Evolutionary conservation across 2,888 invertebrate genomes (phyloP).

Genomic region (Lycia hirtaria): DNA sequence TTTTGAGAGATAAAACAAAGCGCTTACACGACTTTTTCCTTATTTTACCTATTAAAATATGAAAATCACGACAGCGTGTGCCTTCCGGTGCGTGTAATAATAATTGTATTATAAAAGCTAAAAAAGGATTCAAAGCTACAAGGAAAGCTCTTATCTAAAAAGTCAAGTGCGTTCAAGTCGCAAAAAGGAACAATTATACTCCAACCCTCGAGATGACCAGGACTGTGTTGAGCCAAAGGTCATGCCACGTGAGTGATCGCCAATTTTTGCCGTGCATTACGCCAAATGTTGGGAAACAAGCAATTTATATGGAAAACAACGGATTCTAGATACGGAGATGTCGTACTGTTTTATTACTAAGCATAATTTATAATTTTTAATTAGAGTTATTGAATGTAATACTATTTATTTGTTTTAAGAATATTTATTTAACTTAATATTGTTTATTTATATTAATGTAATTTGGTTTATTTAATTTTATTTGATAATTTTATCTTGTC

Average conservation of each 20-base stretch:
- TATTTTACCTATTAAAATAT: too few relatives aligned
- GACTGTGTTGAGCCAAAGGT: conserved; percentile 12
- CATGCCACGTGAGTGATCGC: conserved; percentile 30
- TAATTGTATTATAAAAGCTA: too few relatives aligned
- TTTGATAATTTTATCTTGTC: too few relatives aligned
- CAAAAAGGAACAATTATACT: conserved; percentile 24
- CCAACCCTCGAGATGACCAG: conserved; percentile 18
- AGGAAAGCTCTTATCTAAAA: not conserved
- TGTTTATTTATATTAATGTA: too few relatives aligned
- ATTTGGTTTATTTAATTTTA: too few relatives aligned
- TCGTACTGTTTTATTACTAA: not conserved
- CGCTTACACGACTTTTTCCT: too few relatives aligned
- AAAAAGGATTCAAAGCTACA: not conserved
- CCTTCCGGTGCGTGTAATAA: too few relatives aligned
- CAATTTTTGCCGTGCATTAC: conserved; percentile 31
- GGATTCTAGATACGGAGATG: conserved; percentile 1
- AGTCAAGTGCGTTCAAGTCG: conserved; percentile 8
- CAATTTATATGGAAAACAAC: conserved; percentile 63
- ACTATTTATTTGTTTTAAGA: too few relatives aligned
- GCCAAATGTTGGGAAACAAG: conserved; percentile 45
- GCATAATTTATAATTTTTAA: not conserved
- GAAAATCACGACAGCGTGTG: too few relatives aligned
- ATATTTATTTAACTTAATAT: too few relatives aligned
- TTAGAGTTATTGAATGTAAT: too few relatives aligned
- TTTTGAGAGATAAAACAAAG: too few relatives aligned